phyloP scores from a whole-genome alignment of 2,113 vertebrate genomes.

The Thunnus maccoyii region DNA sequence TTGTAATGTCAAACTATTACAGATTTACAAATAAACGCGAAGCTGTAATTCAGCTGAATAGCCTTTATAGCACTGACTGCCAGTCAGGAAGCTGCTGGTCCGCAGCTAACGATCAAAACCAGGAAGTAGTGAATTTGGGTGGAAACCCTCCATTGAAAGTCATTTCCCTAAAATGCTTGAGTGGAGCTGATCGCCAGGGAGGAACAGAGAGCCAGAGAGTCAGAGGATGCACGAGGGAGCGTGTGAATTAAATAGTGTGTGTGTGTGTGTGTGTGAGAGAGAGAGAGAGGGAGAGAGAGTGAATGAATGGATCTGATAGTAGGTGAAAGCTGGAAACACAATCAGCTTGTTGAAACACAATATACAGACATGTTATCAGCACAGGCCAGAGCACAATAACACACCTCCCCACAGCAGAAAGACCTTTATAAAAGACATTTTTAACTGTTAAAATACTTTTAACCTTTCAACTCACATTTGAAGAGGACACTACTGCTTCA shows the following conservation, averaged over 20 bases:
- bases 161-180: constrained; percentile 54
- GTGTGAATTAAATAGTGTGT: neutral
- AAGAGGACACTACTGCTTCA: too few relatives aligned
- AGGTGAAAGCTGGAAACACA: constrained; percentile 53
- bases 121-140: constrained; percentile 45
- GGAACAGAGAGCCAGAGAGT: neutral
- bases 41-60: too few relatives aligned
- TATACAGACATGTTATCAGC: constrained; percentile 48
- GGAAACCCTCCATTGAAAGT: constrained; percentile 60
- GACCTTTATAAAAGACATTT: neutral
- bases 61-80: too few relatives aligned
- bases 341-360: constrained; percentile 49
- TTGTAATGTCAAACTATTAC: too few relatives aligned
- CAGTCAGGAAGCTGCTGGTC: constrained; percentile 37
- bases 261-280: too few relatives aligned
- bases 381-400: neutral
- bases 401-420: neutral
- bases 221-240: constrained; percentile 5
- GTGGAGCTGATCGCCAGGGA: constrained; percentile 6
- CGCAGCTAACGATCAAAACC: constrained; percentile 1
- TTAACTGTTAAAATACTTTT: neutral
- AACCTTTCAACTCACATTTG: too few relatives aligned
- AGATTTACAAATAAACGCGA: too few relatives aligned
- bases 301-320: constrained; percentile 13
- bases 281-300: too few relatives aligned